A percentile compares a stretch with the other conserved stretches of the same genome.
Conservation (phyloP, 2,888 invertebrate species). For the Electrophaes corylata region DNA sequence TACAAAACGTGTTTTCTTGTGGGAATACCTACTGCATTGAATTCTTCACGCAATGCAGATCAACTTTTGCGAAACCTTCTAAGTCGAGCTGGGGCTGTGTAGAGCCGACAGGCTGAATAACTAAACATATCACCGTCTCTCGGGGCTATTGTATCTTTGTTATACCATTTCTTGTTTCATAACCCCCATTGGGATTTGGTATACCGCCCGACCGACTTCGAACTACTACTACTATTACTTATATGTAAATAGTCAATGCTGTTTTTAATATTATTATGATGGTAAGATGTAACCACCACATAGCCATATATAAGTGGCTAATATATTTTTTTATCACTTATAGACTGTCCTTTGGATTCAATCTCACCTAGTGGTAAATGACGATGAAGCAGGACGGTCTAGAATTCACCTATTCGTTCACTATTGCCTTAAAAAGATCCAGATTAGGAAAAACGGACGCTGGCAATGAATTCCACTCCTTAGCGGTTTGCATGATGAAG, state of each 20-base stretch:
- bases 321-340: too few relatives aligned
- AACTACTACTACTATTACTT: conserved; percentile 6
- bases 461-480: too few relatives aligned
- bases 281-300: too few relatives aligned
- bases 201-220: conserved; percentile 6
- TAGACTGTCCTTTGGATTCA: too few relatives aligned
- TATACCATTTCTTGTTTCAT: conserved; percentile 39
- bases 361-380: too few relatives aligned
- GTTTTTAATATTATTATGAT: not conserved
- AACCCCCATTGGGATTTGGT: conserved; percentile 27
- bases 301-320: too few relatives aligned
- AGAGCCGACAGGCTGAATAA: conserved; percentile 40
- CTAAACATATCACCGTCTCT: conserved; percentile 37
- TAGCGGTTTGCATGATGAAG: too few relatives aligned
- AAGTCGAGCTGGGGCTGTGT: conserved; percentile 27
- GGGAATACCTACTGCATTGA: conserved; percentile 22
- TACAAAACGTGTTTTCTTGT: conserved; percentile 19
- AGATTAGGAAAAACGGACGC: too few relatives aligned
- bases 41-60: conserved; percentile 37
- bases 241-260: conserved; percentile 1
- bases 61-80: conserved; percentile 45
- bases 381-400: too few relatives aligned
- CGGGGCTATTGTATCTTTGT: conserved; percentile 43
- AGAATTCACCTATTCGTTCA: too few relatives aligned
- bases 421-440: too few relatives aligned